Base-by-base conservation (phyloP, 2,797 vertebrate species). In the Peromyscus melanophrys region DNA sequence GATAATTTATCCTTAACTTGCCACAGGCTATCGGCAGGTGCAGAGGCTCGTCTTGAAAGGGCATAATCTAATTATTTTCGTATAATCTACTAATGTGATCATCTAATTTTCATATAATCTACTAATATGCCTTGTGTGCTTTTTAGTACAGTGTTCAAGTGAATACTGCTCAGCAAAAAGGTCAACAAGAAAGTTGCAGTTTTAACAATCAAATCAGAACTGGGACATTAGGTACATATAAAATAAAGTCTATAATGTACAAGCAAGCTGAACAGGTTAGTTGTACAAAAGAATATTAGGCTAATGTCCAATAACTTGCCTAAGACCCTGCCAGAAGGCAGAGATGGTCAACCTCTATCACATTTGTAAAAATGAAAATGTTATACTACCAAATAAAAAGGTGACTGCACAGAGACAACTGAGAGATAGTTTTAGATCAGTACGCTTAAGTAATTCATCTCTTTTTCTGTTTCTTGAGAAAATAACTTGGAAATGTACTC, bases 31-130 rank as follows among this genome's bases (percentile, higher is more conserved):
- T 34, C 46, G 77, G 92, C 91, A 97, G 93, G 96, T 93, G 88
- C 78, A 96, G 69, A 29, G 80, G 73, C 61, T 85, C 63, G 37
- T 93, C 94, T 95, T 96, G 97, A 97, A 98, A 96, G 95, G 80
- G 87, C 29, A 94, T 19, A 34, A 96, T 85, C 43, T 90, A 86
- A 96, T 78, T 97, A 73, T 84, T 91, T 95, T 94, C 85, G 52
- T 67, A 76, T 89, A 90, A 96, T 81, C 37, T 92, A 92, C 34
- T 63, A 82, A 40, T 61, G 43, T 93, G 87, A 25, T 40, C 29
- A 49, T 34, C 10, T 8, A 73, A 73, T 49, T 78, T 27, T 78
- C 77, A 52, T 52, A 78, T 49, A 78, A 52, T 80, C 17, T 10
- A 55, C 37, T 43, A 75, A 75, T 87, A 86, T 67, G 34, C 75